Evolutionary conservation across 2,797 vertebrate species (phyloP), one percentile per base, ranked within the genome.

Genomic region (Meda fulgida): DNA sequence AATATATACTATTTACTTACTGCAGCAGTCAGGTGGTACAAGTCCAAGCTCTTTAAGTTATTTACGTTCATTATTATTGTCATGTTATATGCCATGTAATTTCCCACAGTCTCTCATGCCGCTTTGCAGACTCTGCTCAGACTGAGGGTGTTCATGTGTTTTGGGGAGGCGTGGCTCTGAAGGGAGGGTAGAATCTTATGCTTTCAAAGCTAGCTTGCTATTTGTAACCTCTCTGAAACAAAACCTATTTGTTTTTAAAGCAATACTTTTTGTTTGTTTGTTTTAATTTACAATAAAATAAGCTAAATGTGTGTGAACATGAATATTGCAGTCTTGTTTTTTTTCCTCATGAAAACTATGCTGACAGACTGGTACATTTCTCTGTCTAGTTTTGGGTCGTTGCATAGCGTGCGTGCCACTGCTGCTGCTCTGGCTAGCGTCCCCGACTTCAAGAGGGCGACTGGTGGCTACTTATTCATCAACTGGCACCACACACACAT

Each of bases 381-480:
- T 73, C 66, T 16, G 85, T 92, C 83, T 86, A 87, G 21, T 86
- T 84, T 87, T 85, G 86, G 87, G 85, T 87, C 66, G 87, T 82
- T 46, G 80, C 85, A 89, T 85, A 71, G 55, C 38, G 77, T 26
- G 86, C 84, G 82, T 63, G 84, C 76, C 89, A 91, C 89, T 92
- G 89, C 90, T 89, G 91, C 90, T 90, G 92, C 90, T 87, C 80
- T 86, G 86, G 82, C 90, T 84, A 88, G 87, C 83, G 29, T 89
- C 88, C 90, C 88, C 11, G 55, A 63, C 58, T 81, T 83, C 26
- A 63, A 85, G 81, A 65, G 31, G 76, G 85, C 85, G 81, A 83
- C 85, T 81, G 89, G 87, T 90, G 89, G 81, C 91, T 85, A 87
- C 91, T 91, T 92, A 88, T 89, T 89, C 89, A 88, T 91, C 91